Conservation (phyloP, 2,797 vertebrate genomes). For the Anabacerthia variegaticeps region DNA sequence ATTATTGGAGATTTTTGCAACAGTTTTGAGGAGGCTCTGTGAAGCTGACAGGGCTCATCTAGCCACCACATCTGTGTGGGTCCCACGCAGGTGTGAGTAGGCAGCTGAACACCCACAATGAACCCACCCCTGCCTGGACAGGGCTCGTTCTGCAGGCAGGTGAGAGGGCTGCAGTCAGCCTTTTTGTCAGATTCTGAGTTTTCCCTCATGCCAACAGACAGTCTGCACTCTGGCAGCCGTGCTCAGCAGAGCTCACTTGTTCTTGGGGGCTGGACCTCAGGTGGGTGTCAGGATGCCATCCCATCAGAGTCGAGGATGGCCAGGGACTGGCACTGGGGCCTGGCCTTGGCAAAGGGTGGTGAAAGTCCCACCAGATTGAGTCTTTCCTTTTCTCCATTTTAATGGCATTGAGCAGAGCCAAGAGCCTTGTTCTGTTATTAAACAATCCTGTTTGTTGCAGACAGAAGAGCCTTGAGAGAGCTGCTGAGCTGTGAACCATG, state of each 20-base stretch:
- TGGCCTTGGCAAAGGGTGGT: neutral
- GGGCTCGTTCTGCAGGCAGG: neutral
- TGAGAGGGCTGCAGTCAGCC: neutral
- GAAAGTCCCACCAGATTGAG: neutral
- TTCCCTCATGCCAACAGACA: neutral
- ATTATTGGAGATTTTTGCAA: neutral
- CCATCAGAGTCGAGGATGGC: neutral
- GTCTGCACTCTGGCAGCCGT: neutral
- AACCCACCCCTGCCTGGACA: fast-evolving
- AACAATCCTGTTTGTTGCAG: neutral
- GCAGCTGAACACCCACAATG: neutral
- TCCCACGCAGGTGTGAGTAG: neutral
- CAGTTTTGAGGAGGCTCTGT: neutral
- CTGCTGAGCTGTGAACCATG: neutral
- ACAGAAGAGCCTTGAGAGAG: neutral
- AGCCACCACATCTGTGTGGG: fast-evolving
- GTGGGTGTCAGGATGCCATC: neutral
- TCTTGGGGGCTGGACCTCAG: neutral
- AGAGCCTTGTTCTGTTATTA: neutral
- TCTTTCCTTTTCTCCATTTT: neutral
- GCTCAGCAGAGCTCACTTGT: fast-evolving
- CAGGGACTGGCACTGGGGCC: neutral
- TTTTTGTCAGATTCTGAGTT: neutral
- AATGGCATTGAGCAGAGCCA: neutral
- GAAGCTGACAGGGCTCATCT: neutral